Evolutionary conservation across 92 coral and sea anemone species (phyloP).

Genomic region (Paramuricea clavata): DNA sequence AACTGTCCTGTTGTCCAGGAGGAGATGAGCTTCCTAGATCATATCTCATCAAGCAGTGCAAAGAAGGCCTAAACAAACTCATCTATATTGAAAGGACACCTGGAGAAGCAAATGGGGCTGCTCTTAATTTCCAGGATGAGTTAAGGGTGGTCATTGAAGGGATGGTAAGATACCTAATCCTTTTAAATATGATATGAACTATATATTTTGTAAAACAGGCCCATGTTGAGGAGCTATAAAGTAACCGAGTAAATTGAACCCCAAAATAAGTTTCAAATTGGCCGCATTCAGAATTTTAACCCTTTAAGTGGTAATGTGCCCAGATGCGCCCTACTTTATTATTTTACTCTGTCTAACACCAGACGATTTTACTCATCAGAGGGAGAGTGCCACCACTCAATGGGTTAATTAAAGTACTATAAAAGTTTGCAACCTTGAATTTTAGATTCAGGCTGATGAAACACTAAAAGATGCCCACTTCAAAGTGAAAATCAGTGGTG

Average conservation of each 20-base stretch:
- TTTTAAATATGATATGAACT: neutral
- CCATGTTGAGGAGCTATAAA: neutral
- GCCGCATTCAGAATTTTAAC: neutral
- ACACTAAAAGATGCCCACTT: neutral
- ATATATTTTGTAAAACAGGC: neutral
- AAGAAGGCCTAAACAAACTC: neutral
- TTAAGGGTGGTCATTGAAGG: neutral
- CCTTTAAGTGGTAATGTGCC: no score
- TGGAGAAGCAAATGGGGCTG: neutral
- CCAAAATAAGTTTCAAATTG: no score
- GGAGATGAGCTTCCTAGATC: no score
- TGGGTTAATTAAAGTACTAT: neutral
- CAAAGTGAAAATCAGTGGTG: no score
- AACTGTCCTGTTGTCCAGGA: conserved; percentile 33
- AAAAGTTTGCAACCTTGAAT: neutral
- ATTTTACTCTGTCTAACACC: no score
- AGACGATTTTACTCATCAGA: no score
- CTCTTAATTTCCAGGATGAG: no score
- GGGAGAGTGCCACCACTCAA: no score
- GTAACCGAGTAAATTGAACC: neutral
- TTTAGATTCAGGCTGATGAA: conserved; percentile 5
- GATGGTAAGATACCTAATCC: neutral
- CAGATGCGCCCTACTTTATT: no score
- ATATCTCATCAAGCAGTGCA: neutral
- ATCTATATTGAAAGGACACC: neutral